A percentile compares a stretch with the other conserved stretches of the same genome.
These are phyloP conservation scores for Diabrotica balteata DNA, from an alignment of 2,888 invertebrate genomes.

Conservation along the genomic window DNA sequence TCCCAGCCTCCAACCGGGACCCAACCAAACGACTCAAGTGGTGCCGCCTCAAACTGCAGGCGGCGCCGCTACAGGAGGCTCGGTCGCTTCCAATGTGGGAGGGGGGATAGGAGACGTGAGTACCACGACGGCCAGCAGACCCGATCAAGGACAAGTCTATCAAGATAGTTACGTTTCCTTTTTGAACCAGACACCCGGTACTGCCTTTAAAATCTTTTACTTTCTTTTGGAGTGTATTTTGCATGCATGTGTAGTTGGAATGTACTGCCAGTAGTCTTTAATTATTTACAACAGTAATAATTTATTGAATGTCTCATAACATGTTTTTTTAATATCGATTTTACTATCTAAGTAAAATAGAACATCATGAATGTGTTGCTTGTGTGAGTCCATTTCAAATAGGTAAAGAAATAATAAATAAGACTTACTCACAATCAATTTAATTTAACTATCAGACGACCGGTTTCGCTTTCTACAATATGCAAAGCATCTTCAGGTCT, in stretches of 20 bases:
- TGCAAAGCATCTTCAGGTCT: too few species aligned
- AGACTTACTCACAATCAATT: too few species aligned
- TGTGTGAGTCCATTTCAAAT: too few species aligned
- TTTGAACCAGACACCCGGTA: constrained; percentile 67
- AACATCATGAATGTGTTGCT: too few species aligned
- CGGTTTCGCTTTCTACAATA: too few species aligned
- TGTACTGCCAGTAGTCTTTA: constrained; percentile 37
- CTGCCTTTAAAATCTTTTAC: constrained; percentile 55
- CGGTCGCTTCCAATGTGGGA: constrained; percentile 36
- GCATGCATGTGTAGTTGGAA: constrained; percentile 56
- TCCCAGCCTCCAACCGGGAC: constrained; percentile 47
- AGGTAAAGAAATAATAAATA: too few species aligned
- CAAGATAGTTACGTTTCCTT: constrained; percentile 74
- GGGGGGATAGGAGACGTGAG: constrained; percentile 43
- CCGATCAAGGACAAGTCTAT: constrained; percentile 63
- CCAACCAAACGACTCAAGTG: constrained; percentile 36
- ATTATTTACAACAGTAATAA: not conserved
- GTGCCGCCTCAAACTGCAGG: constrained; percentile 34
- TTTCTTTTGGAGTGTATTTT: constrained; percentile 51
- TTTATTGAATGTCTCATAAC: constrained; percentile 13
- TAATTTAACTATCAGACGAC: too few species aligned
- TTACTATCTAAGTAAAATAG: too few species aligned
- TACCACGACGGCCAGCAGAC: constrained; percentile 50
- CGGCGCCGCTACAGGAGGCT: constrained; percentile 31
- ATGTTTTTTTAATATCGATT: not conserved